phyloP scores from a whole-genome alignment of 2,888 invertebrate species.

The Galerucella pusilla region DNA sequence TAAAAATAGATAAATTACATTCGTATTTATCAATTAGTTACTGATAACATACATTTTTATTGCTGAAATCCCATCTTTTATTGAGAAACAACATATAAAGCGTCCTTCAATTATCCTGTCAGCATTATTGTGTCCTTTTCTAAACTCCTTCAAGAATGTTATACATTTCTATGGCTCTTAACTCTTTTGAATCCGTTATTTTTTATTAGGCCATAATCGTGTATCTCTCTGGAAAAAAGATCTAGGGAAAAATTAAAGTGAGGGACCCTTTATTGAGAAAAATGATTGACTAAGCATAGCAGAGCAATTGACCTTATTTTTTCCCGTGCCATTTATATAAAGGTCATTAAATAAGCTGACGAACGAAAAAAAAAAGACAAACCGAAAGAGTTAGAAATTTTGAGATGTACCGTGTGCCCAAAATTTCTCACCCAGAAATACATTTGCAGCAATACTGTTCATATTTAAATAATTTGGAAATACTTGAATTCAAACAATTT shows the following conservation, averaged over 20 bases:
- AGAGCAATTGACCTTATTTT: constrained; percentile 28
- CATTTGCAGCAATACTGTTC: no score
- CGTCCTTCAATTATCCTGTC: constrained; percentile 26
- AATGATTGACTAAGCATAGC: constrained; percentile 28
- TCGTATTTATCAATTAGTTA: no score
- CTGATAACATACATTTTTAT: background rate
- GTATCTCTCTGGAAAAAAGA: constrained; percentile 26
- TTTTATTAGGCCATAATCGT: constrained; percentile 37
- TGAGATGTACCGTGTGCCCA: no score
- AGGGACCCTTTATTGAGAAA: constrained; percentile 13
- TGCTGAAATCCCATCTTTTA: background rate
- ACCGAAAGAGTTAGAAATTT: no score
- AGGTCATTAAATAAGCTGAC: background rate
- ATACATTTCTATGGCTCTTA: constrained; percentile 38
- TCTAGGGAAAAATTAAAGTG: constrained; percentile 13
- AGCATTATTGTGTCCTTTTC: constrained; percentile 19
- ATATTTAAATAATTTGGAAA: no score
- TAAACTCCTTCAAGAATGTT: constrained; percentile 27
- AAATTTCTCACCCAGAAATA: no score
- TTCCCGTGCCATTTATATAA: constrained; percentile 3
- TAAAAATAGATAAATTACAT: no score
- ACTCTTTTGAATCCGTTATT: constrained; percentile 35
- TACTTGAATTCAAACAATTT: no score
- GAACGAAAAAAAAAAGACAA: no score
- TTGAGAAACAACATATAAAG: constrained; percentile 7